phyloP scores from a whole-genome alignment of 2,113 vertebrate species.

The Syngnathoides biaculeatus region DNA sequence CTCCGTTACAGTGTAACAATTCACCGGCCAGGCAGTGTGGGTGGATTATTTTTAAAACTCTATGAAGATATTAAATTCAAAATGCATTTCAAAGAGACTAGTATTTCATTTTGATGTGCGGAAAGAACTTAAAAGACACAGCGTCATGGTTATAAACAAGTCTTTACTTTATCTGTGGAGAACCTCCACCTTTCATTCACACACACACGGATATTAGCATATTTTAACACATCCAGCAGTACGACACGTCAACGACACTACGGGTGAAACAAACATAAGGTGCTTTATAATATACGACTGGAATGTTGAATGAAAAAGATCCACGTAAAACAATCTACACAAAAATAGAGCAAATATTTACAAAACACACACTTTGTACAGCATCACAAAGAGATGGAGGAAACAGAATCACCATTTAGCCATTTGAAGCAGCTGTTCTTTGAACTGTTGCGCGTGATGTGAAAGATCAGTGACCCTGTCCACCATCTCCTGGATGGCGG shows the following conservation, averaged over 20 bases:
- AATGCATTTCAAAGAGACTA: too few species aligned
- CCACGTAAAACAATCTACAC: conserved; percentile 73
- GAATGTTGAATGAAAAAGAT: conserved; percentile 63
- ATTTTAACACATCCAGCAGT: conserved; percentile 53
- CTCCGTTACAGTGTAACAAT: too few species aligned
- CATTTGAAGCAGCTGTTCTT: conserved; percentile 85
- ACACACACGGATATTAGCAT: conserved; percentile 30
- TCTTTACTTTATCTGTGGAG: conserved; percentile 57
- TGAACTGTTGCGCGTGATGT: conserved; percentile 84
- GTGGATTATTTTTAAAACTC: too few species aligned
- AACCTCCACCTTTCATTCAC: conserved; percentile 12
- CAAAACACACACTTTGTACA: conserved; percentile 68
- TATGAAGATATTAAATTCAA: too few species aligned
- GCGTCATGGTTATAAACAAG: conserved; percentile 37
- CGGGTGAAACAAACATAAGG: conserved; percentile 58
- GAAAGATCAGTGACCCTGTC: conserved; percentile 87
- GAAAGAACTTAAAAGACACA: conserved; percentile 19
- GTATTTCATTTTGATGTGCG: background rate
- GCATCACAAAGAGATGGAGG: conserved; percentile 31
- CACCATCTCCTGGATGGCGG: conserved; percentile 89
- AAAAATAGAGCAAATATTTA: conserved; percentile 74
- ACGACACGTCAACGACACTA: conserved; percentile 34
- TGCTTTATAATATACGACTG: conserved; percentile 63
- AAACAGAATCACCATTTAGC: conserved; percentile 72
- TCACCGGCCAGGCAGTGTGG: too few species aligned